Evolutionary conservation across 2,797 vertebrate genomes (phyloP), one percentile per base, ranked within the genome.

Genomic region (Aulostomus chinensis): DNA sequence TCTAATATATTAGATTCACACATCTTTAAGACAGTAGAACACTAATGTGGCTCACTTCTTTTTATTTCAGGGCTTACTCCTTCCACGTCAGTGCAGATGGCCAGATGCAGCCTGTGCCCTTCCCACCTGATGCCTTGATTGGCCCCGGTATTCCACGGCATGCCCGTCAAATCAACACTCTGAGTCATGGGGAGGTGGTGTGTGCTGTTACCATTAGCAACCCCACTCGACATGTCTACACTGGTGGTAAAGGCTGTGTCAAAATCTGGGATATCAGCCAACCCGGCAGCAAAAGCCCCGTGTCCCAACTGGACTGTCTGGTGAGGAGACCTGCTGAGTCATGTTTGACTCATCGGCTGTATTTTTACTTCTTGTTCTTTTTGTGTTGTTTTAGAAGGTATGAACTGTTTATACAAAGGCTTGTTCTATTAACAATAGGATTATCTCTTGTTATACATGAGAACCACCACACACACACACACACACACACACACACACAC

Each of bases 261-360:
- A 98, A 98, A 89, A 96, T 98, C 86, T 98, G 96, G 96, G 95
- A 97, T 81, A 97, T 97, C 73, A 96, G 94, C 86, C 94, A 97
- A 78, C 94, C 94, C 0, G 94, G 94, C 81, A 95, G 94, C 82
- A 96, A 97, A 86, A 97, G 94, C 67, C 94, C 95, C 0, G 94
- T 97, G 60, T 96, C 95, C 73, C 95, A 97, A 76, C 90, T 97
- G 16, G 95, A 96, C 87, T 97, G 95, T 73, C 87, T 97, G 93
- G 95, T 97, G 77, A 90, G 93, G n/a, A 48, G 7, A 4, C 7
- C 25, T 2, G 28, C 18, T 33, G 32, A 52, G 29, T 57, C 30
- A 37, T 5, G 3, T 40, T 46, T 55, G 7, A 38, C 42, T 52
- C 20, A 42, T 58, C 18, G 47, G 8, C 11, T 13, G 5, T 24